These are phyloP conservation scores for Zaprionus ornatus DNA, from an alignment of 1,140 invertebrate genomes.

Conservation along the genomic window DNA sequence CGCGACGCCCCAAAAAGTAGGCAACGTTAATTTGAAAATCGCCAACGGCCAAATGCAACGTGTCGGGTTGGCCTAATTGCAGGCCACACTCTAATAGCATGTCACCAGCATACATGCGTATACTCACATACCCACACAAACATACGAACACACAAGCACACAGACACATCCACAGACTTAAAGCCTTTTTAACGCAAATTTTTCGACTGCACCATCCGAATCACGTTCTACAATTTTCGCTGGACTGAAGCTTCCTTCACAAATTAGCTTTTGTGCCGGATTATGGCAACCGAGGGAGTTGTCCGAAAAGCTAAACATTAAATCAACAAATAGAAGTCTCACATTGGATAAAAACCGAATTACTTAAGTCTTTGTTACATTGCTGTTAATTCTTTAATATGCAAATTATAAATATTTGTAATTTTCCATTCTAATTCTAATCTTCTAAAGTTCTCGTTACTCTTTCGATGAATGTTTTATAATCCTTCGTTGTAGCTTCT, in stretches of 20 bases:
- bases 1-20: constrained; percentile 24
- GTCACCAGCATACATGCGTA: background rate
- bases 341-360: no score
- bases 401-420: no score
- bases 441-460: background rate
- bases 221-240: background rate
- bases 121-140: background rate
- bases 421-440: no score
- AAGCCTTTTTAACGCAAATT: constrained; percentile 9
- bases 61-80: constrained; percentile 29
- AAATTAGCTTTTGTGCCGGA: constrained; percentile 31
- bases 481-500: constrained; percentile 7
- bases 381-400: constrained; percentile 19
- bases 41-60: constrained; percentile 9
- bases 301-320: background rate
- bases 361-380: constrained; percentile 10
- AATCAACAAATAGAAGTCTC: background rate
- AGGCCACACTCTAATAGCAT: constrained; percentile 11
- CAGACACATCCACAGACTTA: background rate
- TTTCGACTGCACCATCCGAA: background rate
- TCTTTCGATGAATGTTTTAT: constrained; percentile 42
- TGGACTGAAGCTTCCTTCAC: background rate
- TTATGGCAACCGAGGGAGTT: constrained; percentile 29
- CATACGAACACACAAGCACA: background rate
- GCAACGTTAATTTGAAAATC: constrained; percentile 26